A percentile compares a stretch with the other conserved stretches of the same genome.
These are phyloP conservation scores for Mohoua ochrocephala DNA, from an alignment of 2,113 vertebrate genomes.

Conservation along the genomic window DNA sequence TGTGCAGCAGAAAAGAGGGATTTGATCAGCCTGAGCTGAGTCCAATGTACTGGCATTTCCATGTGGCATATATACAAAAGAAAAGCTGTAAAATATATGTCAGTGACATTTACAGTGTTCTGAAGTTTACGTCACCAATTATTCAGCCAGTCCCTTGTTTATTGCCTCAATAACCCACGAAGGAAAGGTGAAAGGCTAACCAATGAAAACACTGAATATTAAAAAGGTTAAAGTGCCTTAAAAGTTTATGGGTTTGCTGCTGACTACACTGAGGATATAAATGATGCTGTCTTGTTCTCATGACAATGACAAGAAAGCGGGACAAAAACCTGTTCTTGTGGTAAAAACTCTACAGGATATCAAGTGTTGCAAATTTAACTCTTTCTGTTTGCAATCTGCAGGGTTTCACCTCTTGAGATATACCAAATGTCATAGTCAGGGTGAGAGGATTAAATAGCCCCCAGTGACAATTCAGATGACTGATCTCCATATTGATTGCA, in stretches of 20 bases:
- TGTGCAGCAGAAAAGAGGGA: background rate
- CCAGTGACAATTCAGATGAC: background rate
- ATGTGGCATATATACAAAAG: background rate
- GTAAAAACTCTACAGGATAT: background rate
- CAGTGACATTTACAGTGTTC: conserved; percentile 11
- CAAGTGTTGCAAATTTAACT: background rate
- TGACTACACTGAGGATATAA: background rate
- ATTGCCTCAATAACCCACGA: background rate
- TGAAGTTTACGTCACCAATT: background rate
- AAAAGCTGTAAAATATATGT: background rate
- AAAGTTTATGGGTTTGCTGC: background rate
- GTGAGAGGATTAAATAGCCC: background rate
- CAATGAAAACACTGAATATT: conserved; percentile 16
- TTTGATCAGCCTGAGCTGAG: background rate
- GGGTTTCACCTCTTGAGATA: background rate
- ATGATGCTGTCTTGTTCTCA: background rate
- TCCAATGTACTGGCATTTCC: background rate
- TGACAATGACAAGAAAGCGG: background rate
- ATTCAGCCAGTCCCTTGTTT: background rate
- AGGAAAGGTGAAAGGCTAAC: conserved; percentile 23
- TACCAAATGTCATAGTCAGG: background rate
- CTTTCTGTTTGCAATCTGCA: background rate
- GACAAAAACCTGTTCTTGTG: background rate
- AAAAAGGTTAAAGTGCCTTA: conserved; percentile 24
- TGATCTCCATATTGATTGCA: background rate